Conservation (phyloP, 2,797 vertebrate genomes). For the Chiloscyllium punctatum region DNA sequence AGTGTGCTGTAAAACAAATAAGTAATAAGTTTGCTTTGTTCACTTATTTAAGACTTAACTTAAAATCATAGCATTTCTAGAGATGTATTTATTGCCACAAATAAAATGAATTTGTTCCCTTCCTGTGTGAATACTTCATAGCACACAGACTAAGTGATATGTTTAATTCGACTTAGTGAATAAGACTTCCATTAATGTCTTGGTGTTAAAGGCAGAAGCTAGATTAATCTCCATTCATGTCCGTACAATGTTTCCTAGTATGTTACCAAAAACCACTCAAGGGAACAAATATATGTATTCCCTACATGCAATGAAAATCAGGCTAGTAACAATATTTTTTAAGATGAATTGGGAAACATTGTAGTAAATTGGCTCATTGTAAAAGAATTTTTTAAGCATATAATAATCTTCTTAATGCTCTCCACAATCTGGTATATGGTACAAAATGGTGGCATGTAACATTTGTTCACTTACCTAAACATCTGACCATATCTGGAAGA, state of each 20-base stretch:
- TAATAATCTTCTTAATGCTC: neutral
- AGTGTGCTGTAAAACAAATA: constrained; percentile 42
- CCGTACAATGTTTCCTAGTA: neutral
- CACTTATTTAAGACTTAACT: neutral
- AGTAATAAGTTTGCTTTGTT: neutral
- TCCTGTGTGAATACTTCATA: neutral
- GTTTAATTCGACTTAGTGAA: neutral
- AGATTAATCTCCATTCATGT: neutral
- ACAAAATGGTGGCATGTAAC: neutral
- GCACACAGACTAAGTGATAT: neutral
- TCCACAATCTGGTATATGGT: neutral
- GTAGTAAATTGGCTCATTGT: neutral
- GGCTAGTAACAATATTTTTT: neutral
- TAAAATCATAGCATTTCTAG: neutral
- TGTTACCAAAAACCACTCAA: neutral
- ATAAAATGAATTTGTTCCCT: neutral
- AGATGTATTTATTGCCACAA: neutral
- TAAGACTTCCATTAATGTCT: neutral
- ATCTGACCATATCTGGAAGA: constrained; percentile 39
- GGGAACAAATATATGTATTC: neutral
- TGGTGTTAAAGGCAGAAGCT: neutral
- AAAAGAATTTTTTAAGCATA: neutral
- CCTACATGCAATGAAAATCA: neutral
- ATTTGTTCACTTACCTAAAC: constrained; percentile 41
- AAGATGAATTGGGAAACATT: neutral